Conservation (phyloP, 2,113 vertebrate genomes). For the Ptilonorhynchus violaceus region DNA sequence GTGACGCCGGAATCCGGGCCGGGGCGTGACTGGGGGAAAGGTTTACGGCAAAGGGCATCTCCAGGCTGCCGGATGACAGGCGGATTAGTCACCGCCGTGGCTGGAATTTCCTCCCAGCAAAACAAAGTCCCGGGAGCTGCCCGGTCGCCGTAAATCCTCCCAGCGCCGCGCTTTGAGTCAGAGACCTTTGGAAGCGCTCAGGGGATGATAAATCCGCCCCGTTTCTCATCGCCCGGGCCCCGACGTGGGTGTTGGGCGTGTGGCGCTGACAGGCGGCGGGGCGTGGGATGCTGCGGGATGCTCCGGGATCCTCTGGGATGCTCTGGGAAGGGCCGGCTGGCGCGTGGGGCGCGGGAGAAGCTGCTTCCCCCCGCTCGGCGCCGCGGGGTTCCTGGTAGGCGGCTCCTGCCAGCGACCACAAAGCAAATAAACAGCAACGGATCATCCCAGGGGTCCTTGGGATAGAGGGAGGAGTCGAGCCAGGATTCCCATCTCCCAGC, state of each 20-base stretch:
- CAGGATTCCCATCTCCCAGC: neutral
- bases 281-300: neutral
- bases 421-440: neutral
- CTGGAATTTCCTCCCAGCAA: slow-evolving; percentile 31
- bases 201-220: neutral
- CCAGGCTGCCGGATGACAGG: neutral
- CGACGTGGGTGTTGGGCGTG: neutral
- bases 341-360: neutral
- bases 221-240: neutral
- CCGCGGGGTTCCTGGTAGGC: neutral
- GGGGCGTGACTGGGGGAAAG: slow-evolving; percentile 35
- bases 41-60: slow-evolving; percentile 32
- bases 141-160: neutral
- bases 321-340: neutral
- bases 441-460: accelerated
- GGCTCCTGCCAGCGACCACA: neutral
- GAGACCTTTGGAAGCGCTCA: neutral
- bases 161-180: neutral
- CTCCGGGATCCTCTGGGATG: neutral
- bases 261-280: neutral
- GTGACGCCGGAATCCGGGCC: neutral
- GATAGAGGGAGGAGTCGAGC: neutral
- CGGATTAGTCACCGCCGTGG: neutral
- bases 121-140: neutral
- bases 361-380: neutral